phyloP scores from a whole-genome alignment of 1,140 invertebrate species.

The Aphidius ervi region DNA sequence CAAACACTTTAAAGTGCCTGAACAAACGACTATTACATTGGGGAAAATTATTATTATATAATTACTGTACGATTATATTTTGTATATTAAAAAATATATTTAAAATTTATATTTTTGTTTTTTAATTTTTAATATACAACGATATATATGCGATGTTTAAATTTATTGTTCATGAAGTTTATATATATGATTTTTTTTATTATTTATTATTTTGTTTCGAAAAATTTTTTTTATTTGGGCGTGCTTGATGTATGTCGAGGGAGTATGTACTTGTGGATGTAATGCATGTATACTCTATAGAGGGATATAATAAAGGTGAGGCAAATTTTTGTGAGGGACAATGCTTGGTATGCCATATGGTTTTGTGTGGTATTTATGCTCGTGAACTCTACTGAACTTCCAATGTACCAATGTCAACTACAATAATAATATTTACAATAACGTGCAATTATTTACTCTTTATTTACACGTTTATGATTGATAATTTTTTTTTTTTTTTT shows the following conservation, averaged over 20 bases:
- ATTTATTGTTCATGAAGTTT: no score
- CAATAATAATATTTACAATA: background rate
- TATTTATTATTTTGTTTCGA: no score
- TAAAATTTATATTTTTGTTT: no score
- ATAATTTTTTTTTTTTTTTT: slow-evolving; percentile 8
- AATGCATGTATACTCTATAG: no score
- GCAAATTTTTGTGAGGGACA: slow-evolving; percentile 15
- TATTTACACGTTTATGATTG: slow-evolving; percentile 12
- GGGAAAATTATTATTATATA: no score
- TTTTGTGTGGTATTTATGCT: slow-evolving; percentile 37
- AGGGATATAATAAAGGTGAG: slow-evolving; percentile 8
- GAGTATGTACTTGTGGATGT: background rate
- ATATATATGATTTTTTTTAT: no score
- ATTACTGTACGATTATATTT: no score
- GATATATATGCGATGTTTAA: no score
- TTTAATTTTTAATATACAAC: no score
- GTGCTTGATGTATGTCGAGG: slow-evolving; percentile 5
- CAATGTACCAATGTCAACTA: slow-evolving; percentile 36
- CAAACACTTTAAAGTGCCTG: no score
- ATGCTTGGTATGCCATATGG: slow-evolving; percentile 9
- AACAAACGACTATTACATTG: no score
- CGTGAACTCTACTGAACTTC: slow-evolving; percentile 47
- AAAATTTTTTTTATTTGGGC: slow-evolving; percentile 11
- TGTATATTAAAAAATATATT: no score
- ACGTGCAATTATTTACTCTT: slow-evolving; percentile 16